These are phyloP conservation scores for Ceratina australensis DNA, from an alignment of 1,140 invertebrate genomes.

Conservation along the genomic window DNA sequence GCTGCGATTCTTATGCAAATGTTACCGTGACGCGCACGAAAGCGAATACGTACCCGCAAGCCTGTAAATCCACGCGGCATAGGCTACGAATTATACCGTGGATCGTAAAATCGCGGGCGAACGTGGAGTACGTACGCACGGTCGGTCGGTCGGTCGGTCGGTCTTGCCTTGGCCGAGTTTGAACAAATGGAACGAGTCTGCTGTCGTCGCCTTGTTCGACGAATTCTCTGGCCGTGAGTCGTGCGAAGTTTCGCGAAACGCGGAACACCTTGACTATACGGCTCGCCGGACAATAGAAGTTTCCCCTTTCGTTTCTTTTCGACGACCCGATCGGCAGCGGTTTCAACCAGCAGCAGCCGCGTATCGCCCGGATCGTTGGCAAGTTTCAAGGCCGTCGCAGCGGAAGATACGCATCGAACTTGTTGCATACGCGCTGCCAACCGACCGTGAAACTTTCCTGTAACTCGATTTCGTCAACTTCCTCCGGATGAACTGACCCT, in stretches of 20 bases:
- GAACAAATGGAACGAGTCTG: slow-evolving; percentile 49
- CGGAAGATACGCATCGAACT: slow-evolving; percentile 38
- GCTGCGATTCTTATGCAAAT: no score
- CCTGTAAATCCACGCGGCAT: no score
- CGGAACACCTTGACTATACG: slow-evolving; percentile 31
- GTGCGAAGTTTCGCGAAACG: slow-evolving; percentile 13
- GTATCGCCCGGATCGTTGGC: neutral
- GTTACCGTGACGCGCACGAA: no score
- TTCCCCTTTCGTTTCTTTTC: neutral
- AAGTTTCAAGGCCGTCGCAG: slow-evolving; percentile 51
- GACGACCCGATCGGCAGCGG: neutral
- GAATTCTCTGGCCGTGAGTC: neutral
- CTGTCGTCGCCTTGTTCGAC: no score
- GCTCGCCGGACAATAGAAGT: neutral
- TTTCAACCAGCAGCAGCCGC: neutral
- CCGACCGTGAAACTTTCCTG: slow-evolving; percentile 35
- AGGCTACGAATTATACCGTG: slow-evolving; percentile 31
- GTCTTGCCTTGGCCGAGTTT: slow-evolving; percentile 63
- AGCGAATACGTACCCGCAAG: no score
- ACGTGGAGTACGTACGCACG: slow-evolving; percentile 4
- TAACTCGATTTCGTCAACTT: slow-evolving; percentile 52
- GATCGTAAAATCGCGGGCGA: slow-evolving; percentile 43
- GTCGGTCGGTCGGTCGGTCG: no score
- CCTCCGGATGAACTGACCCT: neutral
- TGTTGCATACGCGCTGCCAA: neutral